Evolutionary conservation across 2,113 vertebrate genomes (phyloP).

Genomic region (Dunckerocampus dactyliophorus): DNA sequence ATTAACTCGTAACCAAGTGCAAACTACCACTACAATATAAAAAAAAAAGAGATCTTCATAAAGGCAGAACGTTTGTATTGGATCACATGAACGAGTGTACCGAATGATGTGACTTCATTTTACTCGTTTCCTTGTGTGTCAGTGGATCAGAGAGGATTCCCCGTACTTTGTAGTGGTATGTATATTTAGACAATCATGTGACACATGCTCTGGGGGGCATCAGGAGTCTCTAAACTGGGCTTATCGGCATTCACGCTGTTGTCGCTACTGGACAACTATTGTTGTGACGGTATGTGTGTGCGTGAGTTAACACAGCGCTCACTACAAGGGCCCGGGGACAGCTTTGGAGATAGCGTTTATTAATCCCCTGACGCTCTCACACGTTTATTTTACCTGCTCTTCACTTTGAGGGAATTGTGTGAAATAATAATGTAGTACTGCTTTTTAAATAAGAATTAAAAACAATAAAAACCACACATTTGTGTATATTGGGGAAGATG

Average conservation of each 20-base stretch:
- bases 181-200: conserved; percentile 1
- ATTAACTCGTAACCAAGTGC: too few species aligned
- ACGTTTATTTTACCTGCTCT: background rate
- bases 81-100: too few species aligned
- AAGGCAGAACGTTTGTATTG: too few species aligned
- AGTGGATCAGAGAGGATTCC: background rate
- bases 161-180: background rate
- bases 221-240: conserved; percentile 20
- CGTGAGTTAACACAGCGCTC: conserved; percentile 47
- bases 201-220: conserved; percentile 18
- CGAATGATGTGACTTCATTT: too few species aligned
- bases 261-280: conserved; percentile 34
- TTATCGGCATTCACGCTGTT: conserved; percentile 48
- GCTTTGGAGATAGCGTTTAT: conserved; percentile 44
- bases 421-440: too few species aligned
- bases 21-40: too few species aligned
- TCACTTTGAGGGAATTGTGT: background rate
- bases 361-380: conserved; percentile 21
- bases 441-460: too few species aligned
- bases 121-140: too few species aligned
- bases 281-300: conserved; percentile 33
- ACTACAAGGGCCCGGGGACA: conserved; percentile 49
- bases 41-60: too few species aligned
- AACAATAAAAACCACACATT: too few species aligned
- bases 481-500: conserved; percentile 26